Evolutionary conservation across 1,140 invertebrate genomes (phyloP), one percentile per base, ranked within the genome.

Genomic region (Eriosoma lanigerum): DNA sequence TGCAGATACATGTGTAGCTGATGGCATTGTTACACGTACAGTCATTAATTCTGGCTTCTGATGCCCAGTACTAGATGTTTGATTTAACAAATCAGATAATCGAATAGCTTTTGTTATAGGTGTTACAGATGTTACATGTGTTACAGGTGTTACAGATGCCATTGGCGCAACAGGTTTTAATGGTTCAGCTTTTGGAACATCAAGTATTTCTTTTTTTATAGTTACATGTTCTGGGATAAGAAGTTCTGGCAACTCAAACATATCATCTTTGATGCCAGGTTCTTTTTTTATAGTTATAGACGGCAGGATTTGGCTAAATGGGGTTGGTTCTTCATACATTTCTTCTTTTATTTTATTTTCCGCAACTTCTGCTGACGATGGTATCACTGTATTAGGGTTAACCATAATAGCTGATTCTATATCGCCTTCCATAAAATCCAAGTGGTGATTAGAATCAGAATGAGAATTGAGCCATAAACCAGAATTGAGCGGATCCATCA

Each of bases 341-440:
- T 85, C 83, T 38, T 86, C 84, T 81, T 86, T 83, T 24, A 84
- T 84, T 70, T 84, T 83, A 4, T 84, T 80, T 62, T 82, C 81
- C 12, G 70, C 76, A 73, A 83, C 83, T 26, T 32, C 56, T 24
- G 84, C 82, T 19, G 82, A 82, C 87, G 89, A 88, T 0, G 89
- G 89, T 84, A 91, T 90, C 60, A 90, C 88, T 38, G 92, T 92
- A 83, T 92, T 93, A 1, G 93, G 93, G 86, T 93, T 93, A 3
- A 94, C 92, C 89, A 92, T 92, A 54, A 91, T 88, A 24, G 91
- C 90, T 4, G 92, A 90, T 32, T 82, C 81, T 1, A 90, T 90
- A 82, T 93, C 91, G 32, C 90, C 90, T 1, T 91, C 90, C 83
- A 89, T 91, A 82, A 93, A 89, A 84, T 93, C 93, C 81, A 92